Conservation (phyloP, 2,797 vertebrate species). For the Neomorphus geoffroyi region DNA sequence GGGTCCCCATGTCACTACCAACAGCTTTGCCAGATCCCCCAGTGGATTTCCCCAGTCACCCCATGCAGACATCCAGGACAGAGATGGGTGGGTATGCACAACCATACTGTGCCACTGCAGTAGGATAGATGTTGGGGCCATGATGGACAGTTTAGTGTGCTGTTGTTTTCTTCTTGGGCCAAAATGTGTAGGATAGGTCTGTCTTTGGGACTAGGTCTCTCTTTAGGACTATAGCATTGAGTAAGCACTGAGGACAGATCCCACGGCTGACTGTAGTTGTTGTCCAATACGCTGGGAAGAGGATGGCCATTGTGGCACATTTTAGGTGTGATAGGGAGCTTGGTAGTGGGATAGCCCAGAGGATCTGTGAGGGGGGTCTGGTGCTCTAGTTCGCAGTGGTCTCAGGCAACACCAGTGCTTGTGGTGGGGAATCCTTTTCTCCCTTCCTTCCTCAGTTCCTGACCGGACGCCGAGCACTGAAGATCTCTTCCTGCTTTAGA, state of each 20-base stretch:
- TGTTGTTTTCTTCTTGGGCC: not conserved
- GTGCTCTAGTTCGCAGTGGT: not conserved
- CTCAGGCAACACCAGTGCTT: not conserved
- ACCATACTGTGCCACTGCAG: not conserved
- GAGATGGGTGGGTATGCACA: not conserved
- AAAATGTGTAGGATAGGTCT: not conserved
- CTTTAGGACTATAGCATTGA: not conserved
- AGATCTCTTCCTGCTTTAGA: not conserved
- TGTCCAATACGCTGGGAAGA: not conserved
- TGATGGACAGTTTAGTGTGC: not conserved
- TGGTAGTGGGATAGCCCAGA: not conserved
- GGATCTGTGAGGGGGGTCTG: not conserved
- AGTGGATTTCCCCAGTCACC: not conserved
- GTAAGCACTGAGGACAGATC: not conserved
- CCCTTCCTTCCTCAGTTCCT: not conserved
- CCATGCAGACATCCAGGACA: not conserved
- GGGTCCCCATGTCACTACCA: not conserved
- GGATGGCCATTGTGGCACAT: fast-evolving
- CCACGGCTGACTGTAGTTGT: not conserved
- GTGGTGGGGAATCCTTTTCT: not conserved
- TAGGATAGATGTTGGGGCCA: not conserved
- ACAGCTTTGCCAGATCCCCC: not conserved
- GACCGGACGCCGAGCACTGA: fast-evolving
- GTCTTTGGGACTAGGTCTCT: not conserved
- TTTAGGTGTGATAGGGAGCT: not conserved